These are phyloP conservation scores for Strix occidentalis DNA, from an alignment of 2,797 vertebrate genomes.

Conservation along the genomic window DNA sequence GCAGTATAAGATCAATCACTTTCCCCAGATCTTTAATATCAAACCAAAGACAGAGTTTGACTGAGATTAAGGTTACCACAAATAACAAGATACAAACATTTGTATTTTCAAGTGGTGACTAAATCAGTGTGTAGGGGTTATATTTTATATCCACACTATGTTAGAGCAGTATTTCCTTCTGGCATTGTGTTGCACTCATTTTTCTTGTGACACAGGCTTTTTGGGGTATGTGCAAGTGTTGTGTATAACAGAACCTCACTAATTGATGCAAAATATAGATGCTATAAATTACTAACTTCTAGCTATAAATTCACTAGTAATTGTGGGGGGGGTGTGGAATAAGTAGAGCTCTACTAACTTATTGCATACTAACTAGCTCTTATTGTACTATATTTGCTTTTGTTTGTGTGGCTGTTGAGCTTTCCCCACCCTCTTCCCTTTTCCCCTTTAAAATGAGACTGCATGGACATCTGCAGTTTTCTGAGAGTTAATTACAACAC, in stretches of 20 bases:
- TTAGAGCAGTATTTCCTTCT: background rate
- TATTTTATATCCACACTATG: background rate
- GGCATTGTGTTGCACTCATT: background rate
- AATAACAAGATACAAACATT: background rate
- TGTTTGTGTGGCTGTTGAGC: background rate
- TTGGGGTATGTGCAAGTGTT: background rate
- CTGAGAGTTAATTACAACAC: background rate
- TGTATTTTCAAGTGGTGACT: slow-evolving; percentile 29
- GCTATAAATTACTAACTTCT: background rate
- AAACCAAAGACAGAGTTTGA: background rate
- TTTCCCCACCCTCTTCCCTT: background rate
- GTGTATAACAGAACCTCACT: background rate
- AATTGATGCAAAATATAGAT: background rate
- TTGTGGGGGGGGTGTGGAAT: background rate
- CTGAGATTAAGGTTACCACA: background rate
- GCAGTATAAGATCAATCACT: slow-evolving; percentile 9
- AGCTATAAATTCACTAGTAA: background rate
- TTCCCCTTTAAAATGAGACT: background rate
- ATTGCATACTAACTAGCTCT: background rate
- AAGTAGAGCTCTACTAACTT: background rate
- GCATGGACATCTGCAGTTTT: background rate
- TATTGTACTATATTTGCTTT: background rate
- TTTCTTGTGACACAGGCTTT: background rate
- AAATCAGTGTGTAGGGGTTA: background rate
- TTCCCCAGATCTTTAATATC: slow-evolving; percentile 1